phyloP scores from a whole-genome alignment of 2,113 vertebrate species.

The Orthonyx spaldingii region DNA sequence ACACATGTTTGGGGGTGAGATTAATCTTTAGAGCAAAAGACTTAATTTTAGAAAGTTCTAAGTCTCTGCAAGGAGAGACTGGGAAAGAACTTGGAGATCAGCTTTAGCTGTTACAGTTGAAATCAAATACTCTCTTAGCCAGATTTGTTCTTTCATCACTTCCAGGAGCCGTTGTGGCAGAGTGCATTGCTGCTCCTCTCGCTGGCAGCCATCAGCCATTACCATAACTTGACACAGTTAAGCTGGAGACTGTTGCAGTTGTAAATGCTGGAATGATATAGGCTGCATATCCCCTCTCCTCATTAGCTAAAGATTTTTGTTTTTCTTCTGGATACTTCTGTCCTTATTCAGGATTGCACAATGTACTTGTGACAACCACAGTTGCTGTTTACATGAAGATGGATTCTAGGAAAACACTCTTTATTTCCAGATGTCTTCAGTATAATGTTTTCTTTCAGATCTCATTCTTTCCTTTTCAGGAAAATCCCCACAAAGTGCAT shows the following conservation, averaged over 20 bases:
- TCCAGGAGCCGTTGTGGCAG: background rate
- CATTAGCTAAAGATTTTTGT: background rate
- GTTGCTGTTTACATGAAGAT: background rate
- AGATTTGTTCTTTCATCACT: slow-evolving; percentile 57
- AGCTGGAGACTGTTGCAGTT: slow-evolving; percentile 9
- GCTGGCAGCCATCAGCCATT: slow-evolving; percentile 19
- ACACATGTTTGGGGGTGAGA: background rate
- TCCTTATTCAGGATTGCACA: background rate
- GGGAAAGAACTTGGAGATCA: background rate
- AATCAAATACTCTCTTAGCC: slow-evolving; percentile 29
- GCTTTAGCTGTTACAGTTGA: slow-evolving; percentile 18
- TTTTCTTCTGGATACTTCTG: background rate
- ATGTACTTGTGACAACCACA: background rate
- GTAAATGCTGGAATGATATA: background rate
- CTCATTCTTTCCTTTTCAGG: background rate
- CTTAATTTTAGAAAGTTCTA: background rate
- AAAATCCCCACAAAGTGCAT: background rate
- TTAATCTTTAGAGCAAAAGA: background rate
- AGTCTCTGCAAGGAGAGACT: background rate
- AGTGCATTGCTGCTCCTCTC: background rate
- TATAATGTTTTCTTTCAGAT: background rate
- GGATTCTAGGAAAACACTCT: slow-evolving; percentile 13
- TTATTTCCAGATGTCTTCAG: background rate
- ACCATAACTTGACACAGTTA: slow-evolving; percentile 9
- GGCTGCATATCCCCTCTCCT: background rate